These are phyloP conservation scores for Bujurquina vittata DNA, from an alignment of 2,113 vertebrate species.

Conservation along the genomic window DNA sequence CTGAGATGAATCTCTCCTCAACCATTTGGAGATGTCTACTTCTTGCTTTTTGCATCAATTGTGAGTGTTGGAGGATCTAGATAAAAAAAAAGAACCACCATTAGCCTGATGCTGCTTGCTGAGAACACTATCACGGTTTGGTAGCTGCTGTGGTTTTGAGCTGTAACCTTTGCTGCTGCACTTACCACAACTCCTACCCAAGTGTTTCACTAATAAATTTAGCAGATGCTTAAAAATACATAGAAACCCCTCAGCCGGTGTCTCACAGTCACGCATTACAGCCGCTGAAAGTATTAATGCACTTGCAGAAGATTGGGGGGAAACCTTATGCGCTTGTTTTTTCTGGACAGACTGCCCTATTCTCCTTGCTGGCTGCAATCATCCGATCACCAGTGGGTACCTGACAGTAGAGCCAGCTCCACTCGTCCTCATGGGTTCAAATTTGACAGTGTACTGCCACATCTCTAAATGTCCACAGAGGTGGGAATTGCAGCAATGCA, in stretches of 20 bases:
- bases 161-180: background rate
- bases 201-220: background rate
- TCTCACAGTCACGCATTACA: background rate
- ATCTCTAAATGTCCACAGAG: background rate
- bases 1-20: conserved; percentile 59
- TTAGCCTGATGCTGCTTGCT: background rate
- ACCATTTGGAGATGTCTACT: conserved; percentile 38
- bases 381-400: conserved; percentile 24
- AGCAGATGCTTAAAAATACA: background rate
- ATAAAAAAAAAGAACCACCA: background rate
- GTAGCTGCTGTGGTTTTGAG: conserved; percentile 1
- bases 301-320: background rate
- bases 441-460: conserved; percentile 74
- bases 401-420: conserved; percentile 63
- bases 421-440: conserved; percentile 72
- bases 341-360: conserved; percentile 20
- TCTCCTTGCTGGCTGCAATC: conserved; percentile 6
- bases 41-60: conserved; percentile 32
- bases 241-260: background rate
- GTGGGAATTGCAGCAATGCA: background rate
- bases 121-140: background rate
- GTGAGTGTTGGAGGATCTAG: conserved; percentile 51
- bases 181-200: background rate
- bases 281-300: background rate
- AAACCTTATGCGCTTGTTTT: background rate